Evolutionary conservation across 1,140 invertebrate genomes (phyloP).

Genomic region (Cotesia chilonis): DNA sequence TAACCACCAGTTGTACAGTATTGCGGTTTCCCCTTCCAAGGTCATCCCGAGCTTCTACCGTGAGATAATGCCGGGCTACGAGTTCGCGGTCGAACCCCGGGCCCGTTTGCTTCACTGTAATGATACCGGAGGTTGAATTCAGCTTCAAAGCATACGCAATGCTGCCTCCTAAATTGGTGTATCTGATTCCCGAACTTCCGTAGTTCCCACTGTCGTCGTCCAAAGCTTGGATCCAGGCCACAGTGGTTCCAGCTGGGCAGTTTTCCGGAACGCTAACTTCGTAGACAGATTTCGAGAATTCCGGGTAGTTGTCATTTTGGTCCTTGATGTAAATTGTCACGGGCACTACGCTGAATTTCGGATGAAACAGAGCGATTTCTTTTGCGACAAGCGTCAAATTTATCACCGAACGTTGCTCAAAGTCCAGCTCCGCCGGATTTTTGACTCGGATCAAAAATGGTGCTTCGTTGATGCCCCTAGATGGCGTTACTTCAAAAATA

Average conservation of each 20-base stretch:
- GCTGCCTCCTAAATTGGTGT: slow-evolving; percentile 81
- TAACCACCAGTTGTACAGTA: slow-evolving; percentile 85
- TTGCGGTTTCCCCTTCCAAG: slow-evolving; percentile 87
- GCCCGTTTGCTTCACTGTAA: slow-evolving; percentile 81
- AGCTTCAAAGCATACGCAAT: slow-evolving; percentile 85
- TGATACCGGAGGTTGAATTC: slow-evolving; percentile 81
- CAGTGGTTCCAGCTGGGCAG: slow-evolving; percentile 80
- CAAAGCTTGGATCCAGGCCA: slow-evolving; percentile 83
- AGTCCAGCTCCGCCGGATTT: slow-evolving; percentile 84
- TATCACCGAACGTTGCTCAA: slow-evolving; percentile 80
- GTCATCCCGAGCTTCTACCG: slow-evolving; percentile 90
- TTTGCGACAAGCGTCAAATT: slow-evolving; percentile 88
- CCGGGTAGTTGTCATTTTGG: slow-evolving; percentile 93
- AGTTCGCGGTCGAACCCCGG: slow-evolving; percentile 87
- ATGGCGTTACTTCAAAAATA: slow-evolving; percentile 90
- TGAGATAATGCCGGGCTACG: slow-evolving; percentile 86
- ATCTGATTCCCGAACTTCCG: slow-evolving; percentile 87
- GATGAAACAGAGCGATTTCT: slow-evolving; percentile 77
- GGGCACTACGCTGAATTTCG: slow-evolving; percentile 82
- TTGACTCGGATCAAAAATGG: slow-evolving; percentile 91
- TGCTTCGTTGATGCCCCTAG: slow-evolving; percentile 89
- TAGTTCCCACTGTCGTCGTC: slow-evolving; percentile 87
- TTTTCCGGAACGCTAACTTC: slow-evolving; percentile 85
- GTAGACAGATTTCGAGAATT: slow-evolving; percentile 82
- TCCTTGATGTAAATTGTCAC: slow-evolving; percentile 88